Conservation (phyloP, 2,113 vertebrate species). For the Hemichromis elongatus region DNA sequence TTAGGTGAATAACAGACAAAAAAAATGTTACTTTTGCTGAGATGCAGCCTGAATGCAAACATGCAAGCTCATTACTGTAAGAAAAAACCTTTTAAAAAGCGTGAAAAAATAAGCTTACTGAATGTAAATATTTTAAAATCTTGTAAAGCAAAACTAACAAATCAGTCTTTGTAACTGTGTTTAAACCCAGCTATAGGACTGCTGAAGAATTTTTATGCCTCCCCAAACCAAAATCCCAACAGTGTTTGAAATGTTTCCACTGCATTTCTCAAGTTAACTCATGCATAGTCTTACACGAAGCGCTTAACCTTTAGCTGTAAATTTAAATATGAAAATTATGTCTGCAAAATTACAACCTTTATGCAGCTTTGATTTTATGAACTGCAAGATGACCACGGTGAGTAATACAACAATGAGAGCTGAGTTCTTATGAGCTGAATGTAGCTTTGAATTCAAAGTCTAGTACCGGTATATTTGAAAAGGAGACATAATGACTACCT, state of each 20-base stretch:
- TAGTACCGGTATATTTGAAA: conserved; percentile 5
- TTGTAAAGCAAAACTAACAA: not conserved
- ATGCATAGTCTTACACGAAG: conserved; percentile 31
- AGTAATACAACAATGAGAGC: conserved; percentile 49
- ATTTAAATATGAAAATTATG: conserved; percentile 63
- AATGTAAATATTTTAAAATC: not conserved
- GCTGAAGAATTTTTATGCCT: not conserved
- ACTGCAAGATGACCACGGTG: conserved; percentile 58
- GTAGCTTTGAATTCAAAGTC: conserved; percentile 1
- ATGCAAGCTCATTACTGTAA: not conserved
- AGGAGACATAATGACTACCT: conserved; percentile 4
- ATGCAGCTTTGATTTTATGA: conserved; percentile 59
- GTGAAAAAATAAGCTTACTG: not conserved
- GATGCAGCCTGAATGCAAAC: not conserved
- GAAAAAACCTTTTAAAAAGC: not conserved
- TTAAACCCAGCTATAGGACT: conserved; percentile 3
- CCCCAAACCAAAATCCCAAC: not conserved
- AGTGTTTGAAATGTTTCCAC: conserved; percentile 6
- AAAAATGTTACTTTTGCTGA: not conserved
- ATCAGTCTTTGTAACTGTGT: not conserved
- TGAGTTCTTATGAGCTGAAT: not conserved
- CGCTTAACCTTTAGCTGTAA: conserved; percentile 45
- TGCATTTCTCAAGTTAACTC: conserved; percentile 17
- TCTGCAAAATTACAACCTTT: conserved; percentile 58
- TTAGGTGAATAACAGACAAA: not conserved